Conservation (phyloP, 2,797 vertebrate genomes). For the Schizopygopsis malacanthus region DNA sequence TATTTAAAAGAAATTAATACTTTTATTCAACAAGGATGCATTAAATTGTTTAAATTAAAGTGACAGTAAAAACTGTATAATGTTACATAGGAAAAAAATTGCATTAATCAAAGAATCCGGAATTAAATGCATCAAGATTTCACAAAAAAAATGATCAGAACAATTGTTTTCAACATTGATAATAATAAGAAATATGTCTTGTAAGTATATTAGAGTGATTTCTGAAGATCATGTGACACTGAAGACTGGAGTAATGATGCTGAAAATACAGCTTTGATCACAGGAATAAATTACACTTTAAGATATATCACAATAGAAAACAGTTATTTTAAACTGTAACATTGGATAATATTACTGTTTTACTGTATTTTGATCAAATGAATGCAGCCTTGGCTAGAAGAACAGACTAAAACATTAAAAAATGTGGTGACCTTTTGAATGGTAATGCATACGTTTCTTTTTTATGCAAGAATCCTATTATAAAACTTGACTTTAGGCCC, state of each 20-base stretch:
- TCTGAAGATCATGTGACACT: neutral
- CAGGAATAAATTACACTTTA: too few species aligned
- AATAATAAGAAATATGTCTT: neutral
- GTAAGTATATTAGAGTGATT: neutral
- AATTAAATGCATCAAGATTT: neutral
- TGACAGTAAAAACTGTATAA: neutral
- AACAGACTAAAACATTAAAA: neutral
- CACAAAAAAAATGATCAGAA: neutral
- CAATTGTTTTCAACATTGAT: neutral
- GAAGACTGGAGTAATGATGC: neutral
- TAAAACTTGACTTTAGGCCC: neutral
- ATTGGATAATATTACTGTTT: neutral
- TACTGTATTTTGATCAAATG: neutral
- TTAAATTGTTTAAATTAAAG: neutral
- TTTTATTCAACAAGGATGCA: too few species aligned
- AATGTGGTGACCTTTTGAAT: neutral
- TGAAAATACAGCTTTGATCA: too few species aligned
- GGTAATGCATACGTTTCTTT: neutral
- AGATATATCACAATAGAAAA: neutral
- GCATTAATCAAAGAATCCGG: neutral
- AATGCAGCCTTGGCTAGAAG: neutral
- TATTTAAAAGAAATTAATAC: too few species aligned
- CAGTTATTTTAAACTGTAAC: neutral
- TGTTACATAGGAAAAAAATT: neutral
- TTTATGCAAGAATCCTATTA: neutral